phyloP scores from a whole-genome alignment of 1,140 invertebrate genomes.

The Callitettix versicolor region DNA sequence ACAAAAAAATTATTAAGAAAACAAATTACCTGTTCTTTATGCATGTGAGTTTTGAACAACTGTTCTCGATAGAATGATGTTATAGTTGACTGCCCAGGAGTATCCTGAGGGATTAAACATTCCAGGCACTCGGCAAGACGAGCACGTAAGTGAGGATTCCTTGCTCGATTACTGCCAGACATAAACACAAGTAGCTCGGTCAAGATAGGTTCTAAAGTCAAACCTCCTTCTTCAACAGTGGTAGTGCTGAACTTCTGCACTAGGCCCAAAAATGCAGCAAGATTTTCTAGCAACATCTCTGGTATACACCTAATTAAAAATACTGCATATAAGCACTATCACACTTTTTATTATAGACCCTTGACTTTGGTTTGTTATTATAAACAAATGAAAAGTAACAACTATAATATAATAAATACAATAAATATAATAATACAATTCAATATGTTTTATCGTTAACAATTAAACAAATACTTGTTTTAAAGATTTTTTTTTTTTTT shows the following conservation, averaged over 20 bases:
- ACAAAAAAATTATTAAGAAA: too few species aligned
- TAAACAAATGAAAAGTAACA: too few species aligned
- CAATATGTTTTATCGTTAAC: too few species aligned
- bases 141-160: slow-evolving; percentile 88
- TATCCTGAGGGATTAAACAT: slow-evolving; percentile 59
- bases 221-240: slow-evolving; percentile 48
- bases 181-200: slow-evolving; percentile 54
- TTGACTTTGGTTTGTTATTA: too few species aligned
- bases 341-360: too few species aligned
- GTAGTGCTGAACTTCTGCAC: slow-evolving; percentile 43
- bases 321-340: too few species aligned
- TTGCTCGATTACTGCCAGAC: slow-evolving; percentile 50
- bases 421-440: too few species aligned
- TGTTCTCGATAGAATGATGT: slow-evolving; percentile 56
- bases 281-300: slow-evolving; percentile 83
- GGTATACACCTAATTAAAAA: slow-evolving; percentile 58
- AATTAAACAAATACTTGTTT: too few species aligned
- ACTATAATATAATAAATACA: too few species aligned
- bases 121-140: slow-evolving; percentile 81
- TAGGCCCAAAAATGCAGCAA: slow-evolving; percentile 68
- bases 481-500: too few species aligned
- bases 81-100: slow-evolving; percentile 36
- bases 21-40: slow-evolving; percentile 54
- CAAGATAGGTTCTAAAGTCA: slow-evolving; percentile 55
- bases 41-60: slow-evolving; percentile 66